phyloP scores from a whole-genome alignment of 2,113 vertebrate genomes.

The Chloroceryle aenea region DNA sequence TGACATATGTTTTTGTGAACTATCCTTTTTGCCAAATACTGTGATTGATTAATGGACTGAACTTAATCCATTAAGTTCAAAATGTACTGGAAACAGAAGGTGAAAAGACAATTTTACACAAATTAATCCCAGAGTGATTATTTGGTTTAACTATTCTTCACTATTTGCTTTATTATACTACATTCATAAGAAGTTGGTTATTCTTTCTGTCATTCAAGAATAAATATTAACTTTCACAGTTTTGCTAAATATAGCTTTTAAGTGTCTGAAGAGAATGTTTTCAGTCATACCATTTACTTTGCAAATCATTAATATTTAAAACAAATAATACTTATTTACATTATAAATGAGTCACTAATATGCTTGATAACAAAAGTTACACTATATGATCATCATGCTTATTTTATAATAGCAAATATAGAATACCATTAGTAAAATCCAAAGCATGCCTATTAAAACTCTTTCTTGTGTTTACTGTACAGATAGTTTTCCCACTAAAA shows the following conservation, averaged over 20 bases:
- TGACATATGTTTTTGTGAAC: neutral
- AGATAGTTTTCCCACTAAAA: neutral
- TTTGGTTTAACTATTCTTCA: neutral
- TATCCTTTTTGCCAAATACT: neutral
- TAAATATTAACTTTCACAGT: conserved; percentile 57
- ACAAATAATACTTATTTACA: conserved; percentile 31
- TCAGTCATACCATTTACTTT: conserved; percentile 26
- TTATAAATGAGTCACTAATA: conserved; percentile 37
- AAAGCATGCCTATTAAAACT: neutral
- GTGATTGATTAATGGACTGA: neutral
- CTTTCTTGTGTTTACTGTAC: neutral
- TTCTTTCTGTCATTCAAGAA: conserved; percentile 24
- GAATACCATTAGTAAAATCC: neutral
- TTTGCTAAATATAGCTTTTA: neutral
- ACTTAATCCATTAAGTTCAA: neutral
- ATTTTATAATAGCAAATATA: neutral
- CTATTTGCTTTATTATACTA: conserved; percentile 25
- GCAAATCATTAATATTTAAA: conserved; percentile 44
- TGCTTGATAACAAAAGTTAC: conserved; percentile 16
- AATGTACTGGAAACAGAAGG: neutral
- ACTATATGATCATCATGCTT: conserved; percentile 2
- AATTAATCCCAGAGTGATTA: neutral
- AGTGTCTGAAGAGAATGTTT: conserved; percentile 31
- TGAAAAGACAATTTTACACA: neutral
- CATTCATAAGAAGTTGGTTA: conserved; percentile 5